Evolutionary conservation across 2,797 vertebrate species (phyloP), one percentile per base, ranked within the genome.

Genomic region (Tauraco hartlaubi): DNA sequence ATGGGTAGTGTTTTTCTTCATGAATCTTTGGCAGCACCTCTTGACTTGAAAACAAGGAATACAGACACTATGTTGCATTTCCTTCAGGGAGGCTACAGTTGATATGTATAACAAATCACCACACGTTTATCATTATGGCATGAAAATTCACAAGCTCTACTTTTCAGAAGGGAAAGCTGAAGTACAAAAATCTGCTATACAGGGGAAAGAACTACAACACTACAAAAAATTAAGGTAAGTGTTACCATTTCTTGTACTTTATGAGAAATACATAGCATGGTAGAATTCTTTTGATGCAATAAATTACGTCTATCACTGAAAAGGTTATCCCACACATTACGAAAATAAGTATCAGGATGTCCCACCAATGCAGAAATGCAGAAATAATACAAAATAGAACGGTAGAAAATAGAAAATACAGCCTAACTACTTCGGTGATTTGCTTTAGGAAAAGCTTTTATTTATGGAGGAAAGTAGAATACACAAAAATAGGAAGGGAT

Each of bases 1-100:
- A 99, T 87, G 99, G 99, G 97, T 99, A 99, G 93, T 99, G 98
- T 97, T 99, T 99, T 98, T 99, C 99, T 96, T 98, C 98, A 85
- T 99, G 99, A 98, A 99, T 99, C 94, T 99, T 99, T 96, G 99
- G 99, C 97, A 99, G 97, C 93, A 99, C 98, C 77, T 99, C 99
- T 98, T 99, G 98, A 98, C 99, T 99, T 97, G 97, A 98, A 97
- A 97, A 97, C 96, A 98, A 97, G 88, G 86, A 94, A 95, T 92
- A 95, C 90, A 96, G 93, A 96, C 92, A 96, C 90, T 79, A 63
- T 69, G 90, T 94, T 96, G 94, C 85, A 93, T 95, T 95, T 92
- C 92, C 93, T 62, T 62, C 82, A 94, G 85, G 86, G 95, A 96
- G 94, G 93, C 92, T 88, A 96, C 80, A 95, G 69, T 79, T 43